A percentile compares a stretch with the other conserved stretches of the same genome.
These are phyloP conservation scores for Trachemys scripta DNA, from an alignment of 2,113 vertebrate genomes.

Conservation along the genomic window DNA sequence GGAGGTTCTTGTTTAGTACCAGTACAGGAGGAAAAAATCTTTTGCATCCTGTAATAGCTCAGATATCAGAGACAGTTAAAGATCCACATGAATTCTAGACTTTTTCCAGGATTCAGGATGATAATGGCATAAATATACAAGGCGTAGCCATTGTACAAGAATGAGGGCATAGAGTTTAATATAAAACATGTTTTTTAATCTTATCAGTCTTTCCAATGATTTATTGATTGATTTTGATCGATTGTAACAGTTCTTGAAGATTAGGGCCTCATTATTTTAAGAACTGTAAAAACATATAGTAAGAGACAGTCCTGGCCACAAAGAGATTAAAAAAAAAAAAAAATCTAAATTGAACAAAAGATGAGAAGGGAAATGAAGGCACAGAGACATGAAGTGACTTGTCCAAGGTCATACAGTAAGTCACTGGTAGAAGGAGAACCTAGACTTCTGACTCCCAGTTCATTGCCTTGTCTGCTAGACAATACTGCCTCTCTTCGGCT, in stretches of 20 bases:
- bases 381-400: neutral
- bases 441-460: neutral
- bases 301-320: neutral
- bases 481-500: neutral
- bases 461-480: neutral
- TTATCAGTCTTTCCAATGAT: neutral
- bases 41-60: fast-evolving
- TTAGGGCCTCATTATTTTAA: neutral
- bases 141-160: fast-evolving
- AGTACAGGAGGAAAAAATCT: neutral
- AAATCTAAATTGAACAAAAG: neutral
- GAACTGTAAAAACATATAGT: neutral
- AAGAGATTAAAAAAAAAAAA: neutral
- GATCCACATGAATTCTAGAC: fast-evolving
- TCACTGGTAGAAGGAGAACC: fast-evolving
- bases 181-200: neutral
- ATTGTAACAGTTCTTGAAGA: neutral
- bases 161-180: neutral
- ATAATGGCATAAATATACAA: neutral
- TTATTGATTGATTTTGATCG: neutral
- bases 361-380: neutral
- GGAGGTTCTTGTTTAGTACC: neutral
- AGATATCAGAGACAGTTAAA: neutral
- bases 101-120: neutral
- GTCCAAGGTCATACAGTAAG: neutral